A percentile compares a stretch with the other conserved stretches of the same genome.
These are phyloP conservation scores for Tokudaia muenninki DNA, from an alignment of 2,797 vertebrate genomes.

Conservation along the genomic window DNA sequence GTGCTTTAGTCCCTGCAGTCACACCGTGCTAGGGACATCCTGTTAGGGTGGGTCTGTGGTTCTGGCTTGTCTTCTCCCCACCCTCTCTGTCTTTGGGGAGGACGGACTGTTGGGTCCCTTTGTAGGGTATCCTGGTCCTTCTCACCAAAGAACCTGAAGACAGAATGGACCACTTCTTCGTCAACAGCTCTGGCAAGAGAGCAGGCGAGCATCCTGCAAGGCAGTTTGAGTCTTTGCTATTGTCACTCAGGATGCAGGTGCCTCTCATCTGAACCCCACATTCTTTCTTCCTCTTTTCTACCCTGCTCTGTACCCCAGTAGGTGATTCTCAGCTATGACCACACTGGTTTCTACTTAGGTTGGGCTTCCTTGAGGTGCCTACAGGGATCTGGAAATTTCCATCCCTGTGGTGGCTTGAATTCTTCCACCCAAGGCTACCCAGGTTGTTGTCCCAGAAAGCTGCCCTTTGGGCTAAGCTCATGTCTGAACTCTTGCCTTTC, in stretches of 20 bases:
- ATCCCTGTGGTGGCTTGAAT: not conserved
- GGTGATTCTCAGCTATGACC: rapidly evolving
- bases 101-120: not conserved
- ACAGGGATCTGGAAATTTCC: not conserved
- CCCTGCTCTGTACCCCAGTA: not conserved
- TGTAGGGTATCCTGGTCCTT: not conserved
- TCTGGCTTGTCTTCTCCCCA: not conserved
- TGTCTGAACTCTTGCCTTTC: not conserved
- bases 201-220: not conserved
- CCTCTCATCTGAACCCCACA: not conserved
- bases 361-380: not conserved
- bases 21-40: not conserved
- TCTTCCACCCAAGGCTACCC: not conserved
- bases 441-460: not conserved
- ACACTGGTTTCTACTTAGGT: not conserved
- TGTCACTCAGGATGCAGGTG: rapidly evolving
- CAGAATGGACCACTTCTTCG: not conserved
- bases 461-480: not conserved
- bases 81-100: not conserved
- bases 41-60: not conserved
- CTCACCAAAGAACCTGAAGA: not conserved
- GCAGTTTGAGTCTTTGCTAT: not conserved
- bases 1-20: not conserved
- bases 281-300: not conserved
- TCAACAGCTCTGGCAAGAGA: not conserved